Base-by-base conservation (phyloP, 2,797 vertebrate species). In the Sebastes minor region DNA sequence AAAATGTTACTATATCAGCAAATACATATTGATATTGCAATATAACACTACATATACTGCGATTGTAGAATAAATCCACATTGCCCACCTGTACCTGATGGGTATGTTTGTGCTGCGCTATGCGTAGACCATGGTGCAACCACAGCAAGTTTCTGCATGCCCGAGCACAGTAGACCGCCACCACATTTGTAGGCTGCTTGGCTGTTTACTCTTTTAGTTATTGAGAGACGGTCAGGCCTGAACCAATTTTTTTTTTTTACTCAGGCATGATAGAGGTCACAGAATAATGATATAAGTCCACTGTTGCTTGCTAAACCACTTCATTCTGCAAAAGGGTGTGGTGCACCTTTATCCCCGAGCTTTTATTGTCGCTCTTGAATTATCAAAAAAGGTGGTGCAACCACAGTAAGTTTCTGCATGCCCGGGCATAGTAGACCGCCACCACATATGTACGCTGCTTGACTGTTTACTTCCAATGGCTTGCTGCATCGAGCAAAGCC, bases 361-460 rank as follows among this genome's bases (percentile, higher is more conserved):
- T 1, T n/a, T 35, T 72, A 11, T 35, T 81, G 55, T 27, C 3
- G 4, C 11, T 7, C 5, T 62, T 71, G 13, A 76, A 65, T 46
- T 10, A 11, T 56, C 3, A 63, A 46, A 85, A 80, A 46, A n/a
- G 32, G 82, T 88, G 82, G 74, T 84, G 46, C 1, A 91, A 85
- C 86, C 82, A 65, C 82, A 86, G 35, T 38, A 38, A 38, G 12
- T 38, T 38, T 38, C 35, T 38, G 35, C 12, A 42, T 42, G 6
- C 38, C 38, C 13, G 38, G 6, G 38, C 38, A 16, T 16, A 42
- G 38, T 16, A 42, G 38, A 42, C 38, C 2, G 6, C 14, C 14
- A 42, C 6, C 14, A 42, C 6, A 42, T 42, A 16, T 23, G 23
- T 14, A 10, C 23, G 20, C 8, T 32, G 11, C 38, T 18, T 14